phyloP scores from a whole-genome alignment of 2,797 vertebrate genomes.

The Melanotaenia parkinsoni region DNA sequence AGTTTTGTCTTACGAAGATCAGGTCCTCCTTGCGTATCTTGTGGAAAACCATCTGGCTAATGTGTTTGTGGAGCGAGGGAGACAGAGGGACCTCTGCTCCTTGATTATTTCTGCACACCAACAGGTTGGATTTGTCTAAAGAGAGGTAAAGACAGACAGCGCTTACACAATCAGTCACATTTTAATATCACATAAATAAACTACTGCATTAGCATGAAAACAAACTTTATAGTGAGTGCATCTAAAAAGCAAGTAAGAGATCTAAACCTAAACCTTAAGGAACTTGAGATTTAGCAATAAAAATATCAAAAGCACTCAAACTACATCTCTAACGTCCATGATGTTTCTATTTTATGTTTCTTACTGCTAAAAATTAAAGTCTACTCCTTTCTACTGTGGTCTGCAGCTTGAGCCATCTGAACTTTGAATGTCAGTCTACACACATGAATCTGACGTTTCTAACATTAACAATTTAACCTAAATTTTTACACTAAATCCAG shows the following conservation, averaged over 20 bases:
- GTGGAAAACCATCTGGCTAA: slow-evolving; percentile 99
- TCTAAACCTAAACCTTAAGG: not conserved
- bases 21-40: slow-evolving; percentile 97
- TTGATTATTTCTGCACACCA: slow-evolving; percentile 90
- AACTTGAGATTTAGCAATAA: not conserved
- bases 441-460: too few species aligned
- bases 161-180: not conserved
- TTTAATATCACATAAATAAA: not conserved
- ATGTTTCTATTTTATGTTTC: not conserved
- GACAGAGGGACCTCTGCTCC: slow-evolving; percentile 85
- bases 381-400: too few species aligned
- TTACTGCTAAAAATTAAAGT: not conserved
- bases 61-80: slow-evolving; percentile 87
- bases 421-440: not conserved
- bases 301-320: not conserved
- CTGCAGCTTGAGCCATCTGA: not conserved
- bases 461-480: not conserved
- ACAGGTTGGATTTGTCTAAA: slow-evolving; percentile 94
- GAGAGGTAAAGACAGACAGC: not conserved
- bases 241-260: not conserved
- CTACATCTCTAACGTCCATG: not conserved
- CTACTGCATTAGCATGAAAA: not conserved
- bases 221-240: not conserved
- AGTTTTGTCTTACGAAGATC: slow-evolving; percentile 85
- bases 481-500: not conserved